These are phyloP conservation scores for Leptinotarsa defecta DNA, from an alignment of 1,140 invertebrate species.

Conservation along the genomic window DNA sequence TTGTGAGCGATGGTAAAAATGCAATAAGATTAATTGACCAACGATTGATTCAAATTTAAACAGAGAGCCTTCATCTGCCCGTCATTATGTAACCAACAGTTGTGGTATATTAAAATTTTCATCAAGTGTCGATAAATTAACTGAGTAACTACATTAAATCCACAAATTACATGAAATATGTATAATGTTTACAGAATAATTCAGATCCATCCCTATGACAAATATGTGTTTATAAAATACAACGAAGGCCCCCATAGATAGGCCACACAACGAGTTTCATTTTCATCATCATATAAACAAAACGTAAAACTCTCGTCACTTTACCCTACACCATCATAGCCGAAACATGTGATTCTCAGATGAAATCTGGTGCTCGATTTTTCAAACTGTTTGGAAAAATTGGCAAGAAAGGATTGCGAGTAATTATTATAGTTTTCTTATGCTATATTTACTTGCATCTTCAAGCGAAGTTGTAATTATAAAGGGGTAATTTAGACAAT, in stretches of 20 bases:
- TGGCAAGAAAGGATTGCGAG: no score
- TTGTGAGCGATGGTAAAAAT: not conserved
- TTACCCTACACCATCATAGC: constrained; percentile 23
- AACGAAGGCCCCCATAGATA: constrained; percentile 25
- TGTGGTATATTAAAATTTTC: constrained; percentile 13
- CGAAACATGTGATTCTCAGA: constrained; percentile 3
- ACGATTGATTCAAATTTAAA: constrained; percentile 1
- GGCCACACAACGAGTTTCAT: constrained; percentile 37
- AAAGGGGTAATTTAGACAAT: no score
- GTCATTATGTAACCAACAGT: constrained; percentile 8
- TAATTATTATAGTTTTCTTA: no score
- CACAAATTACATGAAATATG: constrained; percentile 22
- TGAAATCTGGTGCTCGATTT: not conserved
- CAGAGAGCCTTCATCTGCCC: not conserved
- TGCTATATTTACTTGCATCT: no score
- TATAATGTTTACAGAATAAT: constrained; percentile 23
- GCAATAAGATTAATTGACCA: not conserved
- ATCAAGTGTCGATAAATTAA: constrained; percentile 16
- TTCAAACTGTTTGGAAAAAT: not conserved
- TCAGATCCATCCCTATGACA: constrained; percentile 16
- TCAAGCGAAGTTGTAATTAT: no score
- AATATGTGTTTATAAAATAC: constrained; percentile 26
- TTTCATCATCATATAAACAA: constrained; percentile 36
- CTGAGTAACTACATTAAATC: constrained; percentile 18
- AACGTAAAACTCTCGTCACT: constrained; percentile 38